Conservation (phyloP, 2,888 invertebrate species). For the Apoda limacodes region DNA sequence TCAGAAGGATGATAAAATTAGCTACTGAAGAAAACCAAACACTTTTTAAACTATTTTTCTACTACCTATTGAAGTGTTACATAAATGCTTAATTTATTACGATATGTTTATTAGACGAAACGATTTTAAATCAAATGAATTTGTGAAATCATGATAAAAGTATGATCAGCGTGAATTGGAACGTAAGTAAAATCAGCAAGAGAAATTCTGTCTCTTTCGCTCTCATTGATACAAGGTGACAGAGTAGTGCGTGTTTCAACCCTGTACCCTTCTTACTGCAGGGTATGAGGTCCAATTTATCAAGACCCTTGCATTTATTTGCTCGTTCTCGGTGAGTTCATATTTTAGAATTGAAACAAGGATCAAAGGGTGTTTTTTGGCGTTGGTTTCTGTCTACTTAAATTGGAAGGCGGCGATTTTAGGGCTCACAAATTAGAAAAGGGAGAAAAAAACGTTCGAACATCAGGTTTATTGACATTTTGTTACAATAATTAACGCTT, state of each 20-base stretch:
- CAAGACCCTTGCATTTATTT: constrained; percentile 23
- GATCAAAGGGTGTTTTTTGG: constrained; percentile 20
- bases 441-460: constrained; percentile 55
- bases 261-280: constrained; percentile 56
- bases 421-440: constrained; percentile 62
- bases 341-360: constrained; percentile 1
- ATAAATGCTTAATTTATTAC: no score
- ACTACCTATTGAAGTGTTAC: no score
- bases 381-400: constrained; percentile 24
- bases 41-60: no score
- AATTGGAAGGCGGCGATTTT: constrained; percentile 50
- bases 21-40: no score
- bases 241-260: constrained; percentile 44
- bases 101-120: no score
- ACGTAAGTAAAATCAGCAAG: background rate
- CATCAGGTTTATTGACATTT: constrained; percentile 65
- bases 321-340: background rate
- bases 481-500: constrained; percentile 61
- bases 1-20: no score
- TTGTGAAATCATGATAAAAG: background rate
- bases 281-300: constrained; percentile 34
- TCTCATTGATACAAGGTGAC: constrained; percentile 34
- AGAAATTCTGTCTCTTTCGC: constrained; percentile 22
- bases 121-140: no score
- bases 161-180: constrained; percentile 2